A percentile compares a stretch with the other conserved stretches of the same genome.
Conservation (phyloP, 2,888 invertebrate species). For the Anticlea derivata region DNA sequence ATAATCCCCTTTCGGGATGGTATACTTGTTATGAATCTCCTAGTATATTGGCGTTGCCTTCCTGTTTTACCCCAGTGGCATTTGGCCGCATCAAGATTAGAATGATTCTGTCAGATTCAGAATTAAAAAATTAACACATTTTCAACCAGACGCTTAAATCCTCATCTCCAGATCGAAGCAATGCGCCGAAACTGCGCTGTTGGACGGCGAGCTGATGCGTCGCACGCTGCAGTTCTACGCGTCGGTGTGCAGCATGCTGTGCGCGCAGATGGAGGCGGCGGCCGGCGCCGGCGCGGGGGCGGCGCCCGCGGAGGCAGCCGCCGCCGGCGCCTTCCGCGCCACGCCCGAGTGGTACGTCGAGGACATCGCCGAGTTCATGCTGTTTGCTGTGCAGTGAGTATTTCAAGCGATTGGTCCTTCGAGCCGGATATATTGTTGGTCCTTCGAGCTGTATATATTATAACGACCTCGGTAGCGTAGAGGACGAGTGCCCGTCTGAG, state of each 20-base stretch:
- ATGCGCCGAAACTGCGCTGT: slow-evolving; percentile 94
- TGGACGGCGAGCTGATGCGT: slow-evolving; percentile 92
- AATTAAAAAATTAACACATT: too few species aligned
- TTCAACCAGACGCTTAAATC: too few species aligned
- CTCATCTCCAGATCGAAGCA: slow-evolving; percentile 92
- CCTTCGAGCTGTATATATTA: too few species aligned
- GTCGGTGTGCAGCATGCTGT: slow-evolving; percentile 91
- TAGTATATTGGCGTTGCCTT: too few species aligned
- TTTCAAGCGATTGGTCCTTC: neutral
- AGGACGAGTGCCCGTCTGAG: too few species aligned
- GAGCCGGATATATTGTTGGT: neutral
- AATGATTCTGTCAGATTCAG: too few species aligned
- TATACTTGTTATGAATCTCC: too few species aligned
- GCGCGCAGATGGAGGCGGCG: slow-evolving; percentile 90
- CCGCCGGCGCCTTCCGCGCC: slow-evolving; percentile 90
- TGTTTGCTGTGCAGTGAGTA: slow-evolving; percentile 94
- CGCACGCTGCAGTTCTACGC: slow-evolving; percentile 94
- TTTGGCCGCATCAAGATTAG: too few species aligned
- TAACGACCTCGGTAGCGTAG: too few species aligned
- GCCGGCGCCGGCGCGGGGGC: slow-evolving; percentile 64
- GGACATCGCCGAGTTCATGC: slow-evolving; percentile 97
- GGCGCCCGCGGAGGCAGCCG: slow-evolving; percentile 52
- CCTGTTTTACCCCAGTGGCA: too few species aligned
- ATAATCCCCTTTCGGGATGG: too few species aligned
- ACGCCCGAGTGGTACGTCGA: slow-evolving; percentile 99